Evolutionary conservation across 2,113 vertebrate genomes (phyloP), one percentile per base, ranked within the genome.

Genomic region (Nyctereutes procyonoides): DNA sequence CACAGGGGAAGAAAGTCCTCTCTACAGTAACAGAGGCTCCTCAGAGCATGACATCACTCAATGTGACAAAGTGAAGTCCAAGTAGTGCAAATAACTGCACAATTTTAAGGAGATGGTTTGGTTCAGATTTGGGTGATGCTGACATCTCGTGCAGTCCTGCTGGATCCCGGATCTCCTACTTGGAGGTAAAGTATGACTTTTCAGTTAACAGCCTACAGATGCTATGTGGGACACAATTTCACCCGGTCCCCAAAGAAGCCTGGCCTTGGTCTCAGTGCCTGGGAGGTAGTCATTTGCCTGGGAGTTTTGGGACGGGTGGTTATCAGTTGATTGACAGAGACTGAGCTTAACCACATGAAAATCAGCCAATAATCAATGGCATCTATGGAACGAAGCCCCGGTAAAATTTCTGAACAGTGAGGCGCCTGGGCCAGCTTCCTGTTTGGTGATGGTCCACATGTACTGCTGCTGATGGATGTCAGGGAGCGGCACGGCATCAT

Each of bases 231-330:
- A 16, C 35, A 12, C 13, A 56, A n/a, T 11, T 28, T 67, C 6
- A 35, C 20, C 43, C 13, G n/a, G 20, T 5, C 51, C 32, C 73
- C 7, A 32, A 7, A 32, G 30, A 10, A 74, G 71, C 26, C 38
- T 48, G 73, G 67, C 5, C 62, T 90, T 16, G 4, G 24, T 32
- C 7, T 35, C 51, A 8, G 60, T 9, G 56, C 55, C 24, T 58
- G 22, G 10, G 3, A 32, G 35, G 22, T 43, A 3, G 58, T 26
- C 30, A 0, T 55, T 51, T 62, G n/a, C 16, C 38, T 11, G 24
- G 30, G 63, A 4, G 3, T 24, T 38, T 28, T 14, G 28, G 56
- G 24, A 62, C 0, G 0, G 4, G 2, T 1, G 0, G 2, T 22
- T 28, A 48, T 30, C 48, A n/a, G 15, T 2, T 32, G 55, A 13